phyloP scores from a whole-genome alignment of 2,888 invertebrate genomes.

The Acleris sparsana region DNA sequence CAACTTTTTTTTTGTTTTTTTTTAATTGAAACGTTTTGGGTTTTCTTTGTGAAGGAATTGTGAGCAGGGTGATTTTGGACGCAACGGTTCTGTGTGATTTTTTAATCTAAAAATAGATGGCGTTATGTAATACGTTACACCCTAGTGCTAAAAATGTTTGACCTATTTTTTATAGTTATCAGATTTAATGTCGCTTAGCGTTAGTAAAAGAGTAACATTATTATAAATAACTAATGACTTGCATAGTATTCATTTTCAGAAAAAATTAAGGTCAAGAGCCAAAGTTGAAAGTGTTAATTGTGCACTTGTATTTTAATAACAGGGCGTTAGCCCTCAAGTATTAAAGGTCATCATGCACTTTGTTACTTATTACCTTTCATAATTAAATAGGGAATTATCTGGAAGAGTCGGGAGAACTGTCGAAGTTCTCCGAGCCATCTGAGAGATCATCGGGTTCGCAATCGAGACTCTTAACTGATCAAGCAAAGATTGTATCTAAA shows the following conservation, averaged over 20 bases:
- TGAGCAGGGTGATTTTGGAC: not conserved
- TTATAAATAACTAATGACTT: too few species aligned
- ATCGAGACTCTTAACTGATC: not conserved
- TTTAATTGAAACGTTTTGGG: conserved; percentile 7
- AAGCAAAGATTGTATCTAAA: conserved; percentile 5
- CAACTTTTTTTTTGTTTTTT: conserved; percentile 48
- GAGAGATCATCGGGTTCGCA: conserved; percentile 1
- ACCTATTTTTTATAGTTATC: not conserved
- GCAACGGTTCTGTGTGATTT: not conserved
- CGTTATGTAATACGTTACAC: conserved; percentile 24
- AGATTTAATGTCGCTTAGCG: too few species aligned
- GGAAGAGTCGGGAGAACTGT: not conserved
- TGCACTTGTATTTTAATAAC: too few species aligned
- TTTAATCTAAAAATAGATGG: not conserved
- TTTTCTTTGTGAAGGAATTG: not conserved
- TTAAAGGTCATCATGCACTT: not conserved
- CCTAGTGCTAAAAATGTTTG: not conserved
- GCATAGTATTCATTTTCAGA: too few species aligned
- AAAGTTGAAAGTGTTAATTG: too few species aligned
- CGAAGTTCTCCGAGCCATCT: not conserved
- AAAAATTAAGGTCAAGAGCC: too few species aligned
- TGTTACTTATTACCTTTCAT: not conserved
- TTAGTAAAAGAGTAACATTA: too few species aligned
- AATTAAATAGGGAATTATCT: conserved; percentile 1
- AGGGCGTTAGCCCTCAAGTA: too few species aligned